Evolutionary conservation across 2,113 vertebrate species (phyloP), one percentile per base, ranked within the genome.

Genomic region (Numida meleagris): DNA sequence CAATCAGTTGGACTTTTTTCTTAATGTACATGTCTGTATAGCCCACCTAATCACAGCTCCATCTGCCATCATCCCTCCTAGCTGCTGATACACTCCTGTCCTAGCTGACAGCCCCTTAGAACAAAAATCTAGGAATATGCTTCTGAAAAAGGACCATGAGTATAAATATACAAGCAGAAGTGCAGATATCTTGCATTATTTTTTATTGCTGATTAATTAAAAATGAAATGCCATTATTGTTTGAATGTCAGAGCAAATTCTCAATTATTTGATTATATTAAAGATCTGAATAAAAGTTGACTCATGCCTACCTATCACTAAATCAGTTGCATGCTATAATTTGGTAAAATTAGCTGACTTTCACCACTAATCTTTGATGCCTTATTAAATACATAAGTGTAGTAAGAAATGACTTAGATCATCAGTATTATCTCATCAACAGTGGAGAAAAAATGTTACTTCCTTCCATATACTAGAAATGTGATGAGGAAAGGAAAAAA

Each of bases 311-410:
- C 48, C 62, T 73, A 66, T 87, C 78, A 62, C 71, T 85, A 89
- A 85, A 85, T 85, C 53, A 86, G 33, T 84, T 93, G 82, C 0
- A 0, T 76, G 50, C 66, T 82, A 15, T 91, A 76, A 93, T 95
- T 94, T 89, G 93, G 62, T 85, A 82, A 80, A 82, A 85, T 87
- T 45, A 91, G 65, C 89, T 92, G 86, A 87, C 62, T 93, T 93
- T 85, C 68, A 53, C 77, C 66, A 79, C 74, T 89, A n/a, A 87
- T 76, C 40, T 50, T 73, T 29, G 77, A 25, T 89, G 53, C 45
- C 36, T 77, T 94, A 94, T 91, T 89, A 87, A 87, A 88, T 86
- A 71, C 65, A 21, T 72, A 77, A 62, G 29, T 80, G 63, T 31
- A 43, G 65, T 42, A 86, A 93, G 79, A 94, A 95, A 90, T 72